These are phyloP conservation scores for Amphipoea oculea DNA, from an alignment of 2,888 invertebrate species.

Conservation along the genomic window DNA sequence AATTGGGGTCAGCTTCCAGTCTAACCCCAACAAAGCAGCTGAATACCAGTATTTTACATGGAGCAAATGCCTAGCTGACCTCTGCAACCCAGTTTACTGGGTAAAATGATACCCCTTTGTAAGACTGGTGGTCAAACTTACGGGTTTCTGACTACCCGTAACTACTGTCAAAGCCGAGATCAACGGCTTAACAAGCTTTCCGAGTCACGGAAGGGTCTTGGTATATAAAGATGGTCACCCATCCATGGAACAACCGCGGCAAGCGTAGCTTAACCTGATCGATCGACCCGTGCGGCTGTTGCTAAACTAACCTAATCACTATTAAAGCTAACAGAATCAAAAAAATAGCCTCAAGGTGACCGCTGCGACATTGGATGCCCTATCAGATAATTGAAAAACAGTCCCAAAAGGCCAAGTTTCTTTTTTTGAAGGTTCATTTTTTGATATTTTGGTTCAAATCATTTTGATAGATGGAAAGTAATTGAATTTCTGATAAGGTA, in stretches of 20 bases:
- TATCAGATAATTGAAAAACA: conserved; percentile 38
- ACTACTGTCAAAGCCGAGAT: not conserved
- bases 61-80: not conserved
- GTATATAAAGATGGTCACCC: not conserved
- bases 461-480: conserved; percentile 42
- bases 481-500: conserved; percentile 37
- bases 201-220: not conserved
- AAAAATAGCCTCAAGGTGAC: conserved; percentile 46
- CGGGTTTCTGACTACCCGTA: not conserved
- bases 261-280: not conserved
- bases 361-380: conserved; percentile 29
- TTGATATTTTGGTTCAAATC: conserved; percentile 19
- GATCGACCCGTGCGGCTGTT: not conserved
- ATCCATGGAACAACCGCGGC: not conserved
- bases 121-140: not conserved
- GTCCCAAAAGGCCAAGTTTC: conserved; percentile 9
- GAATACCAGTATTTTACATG: not conserved
- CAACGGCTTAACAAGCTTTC: not conserved
- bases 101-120: not conserved
- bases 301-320: not conserved
- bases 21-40: too few species aligned
- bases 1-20: not conserved
- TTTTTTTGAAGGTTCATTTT: conserved; percentile 26
- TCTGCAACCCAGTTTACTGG: not conserved
- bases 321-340: not conserved